Evolutionary conservation across 2,797 vertebrate species (phyloP), one percentile per base, ranked within the genome.

Genomic region (Enteromius trimaculatus): DNA sequence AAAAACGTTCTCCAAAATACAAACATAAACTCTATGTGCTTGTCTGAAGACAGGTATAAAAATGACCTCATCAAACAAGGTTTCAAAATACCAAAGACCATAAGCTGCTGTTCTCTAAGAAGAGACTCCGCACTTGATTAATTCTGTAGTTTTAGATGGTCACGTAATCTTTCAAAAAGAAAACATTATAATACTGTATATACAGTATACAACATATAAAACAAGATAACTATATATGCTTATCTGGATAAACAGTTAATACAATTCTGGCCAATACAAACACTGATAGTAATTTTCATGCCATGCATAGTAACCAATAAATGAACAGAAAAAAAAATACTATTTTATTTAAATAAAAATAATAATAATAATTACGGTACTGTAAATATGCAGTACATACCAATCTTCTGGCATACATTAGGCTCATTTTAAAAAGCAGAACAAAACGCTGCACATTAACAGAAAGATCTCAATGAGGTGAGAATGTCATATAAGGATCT

Each of bases 81-180:
- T 60, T 77, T 60, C 47, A 21, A 72, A 72, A 11, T 10, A 51
- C 47, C 70, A 31, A 29, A 72, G 26, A 31, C 31, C 70, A 51
- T 72, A 31, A 51, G 26, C 6, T 51, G 26, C 16, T 51, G 47
- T 51, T 72, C 17, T 72, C 17, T 19, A 31, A 31, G 44, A 16
- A 51, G 29, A 65, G 42, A 31, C 11, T 29, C 11, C 21, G 2
- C 14, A 53, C 14, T 9, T 37, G 37, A 69, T 44, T 51, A 14
- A n/a, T 17, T 21, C 10, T 13, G 42, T 13, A 44, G 2, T 29
- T 72, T 51, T 11, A 49, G 44, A 72, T 51, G 6, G 44, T 51
- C 21, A 64, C 7, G 39, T 29, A 10, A 70, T 70, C 7, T 71
- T 17, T 26, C 1, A 29, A 47, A 47, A 29, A 9, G 42, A 47